Percentiles rank a stretch among this genome's conserved stretches.
These are phyloP conservation scores for Odocoileus virginianus DNA, from an alignment of 2,113 vertebrate genomes.

Conservation along the genomic window DNA sequence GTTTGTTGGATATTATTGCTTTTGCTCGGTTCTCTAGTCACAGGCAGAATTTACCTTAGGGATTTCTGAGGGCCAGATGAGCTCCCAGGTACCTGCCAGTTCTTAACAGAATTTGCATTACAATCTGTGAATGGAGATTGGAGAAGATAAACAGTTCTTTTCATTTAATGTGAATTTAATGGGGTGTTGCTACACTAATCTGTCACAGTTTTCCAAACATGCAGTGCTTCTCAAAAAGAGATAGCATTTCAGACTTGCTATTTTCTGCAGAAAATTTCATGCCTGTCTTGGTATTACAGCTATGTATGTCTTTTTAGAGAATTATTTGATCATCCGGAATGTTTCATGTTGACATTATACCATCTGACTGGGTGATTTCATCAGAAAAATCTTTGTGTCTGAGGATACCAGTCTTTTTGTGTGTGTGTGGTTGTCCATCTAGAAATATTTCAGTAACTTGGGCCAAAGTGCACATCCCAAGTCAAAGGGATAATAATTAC, in stretches of 20 bases:
- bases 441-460: slow-evolving; percentile 4
- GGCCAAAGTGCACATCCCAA: background rate
- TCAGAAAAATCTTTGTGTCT: slow-evolving; percentile 6
- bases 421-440: background rate
- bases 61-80: background rate
- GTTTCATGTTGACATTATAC: background rate
- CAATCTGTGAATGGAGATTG: slow-evolving; percentile 43
- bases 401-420: background rate
- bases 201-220: slow-evolving; percentile 55
- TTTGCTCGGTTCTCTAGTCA: background rate
- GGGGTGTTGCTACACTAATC: slow-evolving; percentile 38
- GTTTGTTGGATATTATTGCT: background rate
- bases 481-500: background rate
- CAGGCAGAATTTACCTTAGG: background rate
- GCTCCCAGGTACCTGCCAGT: background rate
- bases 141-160: slow-evolving; percentile 65
- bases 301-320: background rate
- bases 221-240: slow-evolving; percentile 60
- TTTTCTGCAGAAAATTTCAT: background rate
- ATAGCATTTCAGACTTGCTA: slow-evolving; percentile 41
- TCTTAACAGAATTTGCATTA: background rate
- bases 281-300: background rate
- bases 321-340: background rate
- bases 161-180: slow-evolving; percentile 46
- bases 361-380: background rate